Conservation (phyloP, 1,140 invertebrate genomes). For the Drosophila aff. region DNA sequence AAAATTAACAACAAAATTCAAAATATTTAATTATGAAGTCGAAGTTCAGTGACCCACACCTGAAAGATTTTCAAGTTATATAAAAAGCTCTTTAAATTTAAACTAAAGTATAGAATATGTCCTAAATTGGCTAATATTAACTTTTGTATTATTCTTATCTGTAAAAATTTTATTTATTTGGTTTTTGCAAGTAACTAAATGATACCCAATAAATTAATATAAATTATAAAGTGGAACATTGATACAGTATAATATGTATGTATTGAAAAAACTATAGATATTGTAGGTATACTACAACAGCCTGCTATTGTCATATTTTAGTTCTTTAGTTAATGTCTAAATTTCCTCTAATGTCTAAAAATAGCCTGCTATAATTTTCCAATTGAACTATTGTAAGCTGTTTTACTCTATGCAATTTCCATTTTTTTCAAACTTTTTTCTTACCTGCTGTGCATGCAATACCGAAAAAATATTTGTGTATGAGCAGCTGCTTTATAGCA, state of each 20-base stretch:
- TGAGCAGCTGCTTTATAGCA: constrained; percentile 3
- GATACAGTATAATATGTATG: no score
- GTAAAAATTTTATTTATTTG: not conserved
- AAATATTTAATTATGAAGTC: not conserved
- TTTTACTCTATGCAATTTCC: not conserved
- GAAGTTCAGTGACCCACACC: not conserved
- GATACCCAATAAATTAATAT: not conserved
- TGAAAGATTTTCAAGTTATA: not conserved
- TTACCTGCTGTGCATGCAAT: not conserved
- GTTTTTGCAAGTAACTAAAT: not conserved
- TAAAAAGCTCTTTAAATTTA: not conserved
- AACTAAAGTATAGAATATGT: not conserved
- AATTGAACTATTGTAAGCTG: not conserved
- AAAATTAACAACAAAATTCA: not conserved
- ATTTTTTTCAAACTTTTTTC: not conserved
- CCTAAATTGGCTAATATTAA: no score
- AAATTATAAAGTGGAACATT: not conserved
- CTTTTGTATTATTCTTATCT: not conserved
- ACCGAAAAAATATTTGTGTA: constrained; percentile 1
- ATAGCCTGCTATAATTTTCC: not conserved
- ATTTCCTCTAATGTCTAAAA: not conserved
- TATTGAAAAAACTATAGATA: no score
- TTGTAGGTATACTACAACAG: no score
- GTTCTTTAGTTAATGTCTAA: not conserved
- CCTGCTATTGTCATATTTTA: not conserved